Base-by-base conservation (phyloP, 2,113 vertebrate genomes). In the Mesembrinibis cayennensis region DNA sequence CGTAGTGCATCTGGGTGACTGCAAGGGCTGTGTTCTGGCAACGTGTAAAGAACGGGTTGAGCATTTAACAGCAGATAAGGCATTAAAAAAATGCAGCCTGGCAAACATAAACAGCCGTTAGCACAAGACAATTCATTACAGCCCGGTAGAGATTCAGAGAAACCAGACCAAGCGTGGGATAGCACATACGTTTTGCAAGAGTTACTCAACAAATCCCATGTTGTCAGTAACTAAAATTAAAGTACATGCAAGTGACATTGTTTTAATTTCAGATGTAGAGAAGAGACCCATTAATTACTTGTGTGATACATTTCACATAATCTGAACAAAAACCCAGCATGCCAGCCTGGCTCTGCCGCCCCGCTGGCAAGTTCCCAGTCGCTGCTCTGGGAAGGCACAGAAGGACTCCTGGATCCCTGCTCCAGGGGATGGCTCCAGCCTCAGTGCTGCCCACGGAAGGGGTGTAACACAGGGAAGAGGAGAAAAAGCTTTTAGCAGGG, bases 141-240 rank as follows among this genome's bases (percentile, higher is more conserved):
- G 29, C 18, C 82, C 36, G 40, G 21, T 21, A 47, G 45, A 86
- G 44, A 45, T 2, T 40, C 58, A 42, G 76, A 59, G 8, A 63
- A 90, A 40, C 40, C 5, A 3, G 5, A 2, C 44, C 61, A n/a
- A 16, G 45, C 0, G 0, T 19, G 72, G n/a, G 49, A 45, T 2
- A n/a, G 47, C 36, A 32, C 4, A 0, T 1, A 10, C 0, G 0
- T 14, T 8, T 30, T n/a, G n/a, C 87, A 53, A 6, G 55, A 70
- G 49, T 9, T 13, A 21, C 61, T 74, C 86, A 66, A 25, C 36
- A 65, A 9, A 45, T 7, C 80, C 67, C 44, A 19, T 1, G 2
- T 17, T 50, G 12, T n/a, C 56, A 16, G 71, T 29, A 62, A 50
- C 53, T 66, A 14, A 23, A 63, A 29, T 16, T 6, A 3, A 69